phyloP scores from a whole-genome alignment of 2,113 vertebrate genomes.

The Chloropsis cyanopogon region DNA sequence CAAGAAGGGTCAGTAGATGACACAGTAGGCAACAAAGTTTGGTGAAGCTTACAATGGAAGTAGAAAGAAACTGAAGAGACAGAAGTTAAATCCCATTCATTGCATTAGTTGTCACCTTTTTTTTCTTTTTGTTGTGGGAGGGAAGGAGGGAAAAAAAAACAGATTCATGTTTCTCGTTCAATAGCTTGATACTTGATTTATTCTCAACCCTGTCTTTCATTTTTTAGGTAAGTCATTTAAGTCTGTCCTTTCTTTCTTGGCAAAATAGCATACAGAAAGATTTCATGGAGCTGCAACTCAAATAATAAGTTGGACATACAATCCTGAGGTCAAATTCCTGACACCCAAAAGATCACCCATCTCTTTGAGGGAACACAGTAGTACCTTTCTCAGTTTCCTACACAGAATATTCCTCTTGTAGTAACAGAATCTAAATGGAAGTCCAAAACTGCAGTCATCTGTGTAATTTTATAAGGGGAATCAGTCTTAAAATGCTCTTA shows the following conservation, averaged over 20 bases:
- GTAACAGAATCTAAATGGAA: not conserved
- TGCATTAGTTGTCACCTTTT: not conserved
- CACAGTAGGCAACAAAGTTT: not conserved
- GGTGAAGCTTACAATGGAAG: not conserved
- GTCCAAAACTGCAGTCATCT: not conserved
- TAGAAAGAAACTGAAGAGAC: not conserved
- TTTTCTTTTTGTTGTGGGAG: accelerated
- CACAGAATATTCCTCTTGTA: not conserved
- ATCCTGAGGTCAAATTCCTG: not conserved
- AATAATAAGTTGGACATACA: not conserved
- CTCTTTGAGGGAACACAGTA: not conserved
- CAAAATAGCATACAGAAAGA: not conserved
- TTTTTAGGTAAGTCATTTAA: not conserved
- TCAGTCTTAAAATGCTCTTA: not conserved
- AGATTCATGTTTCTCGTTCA: not conserved
- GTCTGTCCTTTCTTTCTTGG: not conserved
- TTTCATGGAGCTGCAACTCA: not conserved
- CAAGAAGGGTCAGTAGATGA: not conserved
- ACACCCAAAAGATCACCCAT: not conserved
- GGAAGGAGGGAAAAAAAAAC: not conserved
- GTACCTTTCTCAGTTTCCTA: not conserved
- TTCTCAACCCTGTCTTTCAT: not conserved
- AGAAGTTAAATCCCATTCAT: not conserved
- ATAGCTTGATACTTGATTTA: not conserved
- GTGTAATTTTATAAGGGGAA: not conserved